Evolutionary conservation across 2,888 invertebrate genomes (phyloP).

Genomic region (Platypus cylindrus): DNA sequence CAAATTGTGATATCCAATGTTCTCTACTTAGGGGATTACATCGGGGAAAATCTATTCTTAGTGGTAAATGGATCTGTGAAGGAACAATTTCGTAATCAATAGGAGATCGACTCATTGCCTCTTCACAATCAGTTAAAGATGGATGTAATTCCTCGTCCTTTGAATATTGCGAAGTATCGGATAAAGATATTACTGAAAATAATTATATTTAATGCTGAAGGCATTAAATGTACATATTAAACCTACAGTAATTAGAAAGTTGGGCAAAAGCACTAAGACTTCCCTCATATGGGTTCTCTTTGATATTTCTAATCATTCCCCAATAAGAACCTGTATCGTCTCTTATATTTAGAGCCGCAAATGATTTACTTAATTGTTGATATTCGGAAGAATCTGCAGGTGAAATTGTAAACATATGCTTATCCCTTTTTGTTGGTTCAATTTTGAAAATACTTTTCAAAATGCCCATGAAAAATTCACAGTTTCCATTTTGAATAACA

Average conservation of each 20-base stretch:
- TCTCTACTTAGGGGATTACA: constrained; percentile 59
- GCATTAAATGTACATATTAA: constrained; percentile 4
- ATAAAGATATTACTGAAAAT: too few relatives aligned
- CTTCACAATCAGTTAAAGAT: constrained; percentile 38
- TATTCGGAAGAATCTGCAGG: constrained; percentile 52
- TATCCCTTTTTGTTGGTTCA: constrained; percentile 57
- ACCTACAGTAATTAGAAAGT: constrained; percentile 62
- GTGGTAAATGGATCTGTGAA: constrained; percentile 53
- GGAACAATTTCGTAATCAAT: constrained; percentile 62
- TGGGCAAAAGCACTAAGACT: constrained; percentile 79
- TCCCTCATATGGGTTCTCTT: constrained; percentile 65
- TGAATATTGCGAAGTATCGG: too few relatives aligned
- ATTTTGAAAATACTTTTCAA: constrained; percentile 51
- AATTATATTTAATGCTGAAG: too few relatives aligned
- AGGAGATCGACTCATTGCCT: constrained; percentile 40
- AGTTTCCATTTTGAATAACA: constrained; percentile 79
- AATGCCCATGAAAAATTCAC: constrained; percentile 56
- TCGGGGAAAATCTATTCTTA: constrained; percentile 54
- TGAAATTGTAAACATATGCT: constrained; percentile 57
- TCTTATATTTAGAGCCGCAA: constrained; percentile 76
- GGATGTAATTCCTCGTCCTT: constrained; percentile 47
- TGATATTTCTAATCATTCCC: constrained; percentile 46
- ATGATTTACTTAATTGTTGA: constrained; percentile 66
- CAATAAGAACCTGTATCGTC: constrained; percentile 57
- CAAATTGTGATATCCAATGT: constrained; percentile 73